These are phyloP conservation scores for Pseudomyrmex dendroicus DNA, from an alignment of 1,140 invertebrate genomes.

Conservation along the genomic window DNA sequence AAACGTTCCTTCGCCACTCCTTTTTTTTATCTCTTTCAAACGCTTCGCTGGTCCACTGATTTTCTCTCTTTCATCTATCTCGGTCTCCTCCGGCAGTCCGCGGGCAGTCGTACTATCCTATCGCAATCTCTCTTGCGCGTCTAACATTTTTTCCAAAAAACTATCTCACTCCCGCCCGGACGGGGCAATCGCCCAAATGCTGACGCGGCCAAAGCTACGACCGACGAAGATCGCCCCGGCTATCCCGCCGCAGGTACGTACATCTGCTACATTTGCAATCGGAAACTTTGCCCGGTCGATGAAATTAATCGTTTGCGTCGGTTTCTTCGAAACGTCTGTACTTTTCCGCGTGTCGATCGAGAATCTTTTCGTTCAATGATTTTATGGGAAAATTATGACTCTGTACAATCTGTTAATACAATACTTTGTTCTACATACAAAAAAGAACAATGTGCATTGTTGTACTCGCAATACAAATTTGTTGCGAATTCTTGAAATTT, in stretches of 20 bases:
- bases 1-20: slow-evolving; percentile 39
- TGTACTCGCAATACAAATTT: not conserved
- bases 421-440: too few relatives aligned
- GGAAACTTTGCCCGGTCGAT: slow-evolving; percentile 66
- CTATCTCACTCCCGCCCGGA: slow-evolving; percentile 68
- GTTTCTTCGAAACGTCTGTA: slow-evolving; percentile 3
- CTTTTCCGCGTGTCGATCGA: not conserved
- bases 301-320: slow-evolving; percentile 71
- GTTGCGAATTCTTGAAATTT: not conserved
- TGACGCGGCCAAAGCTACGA: slow-evolving; percentile 69
- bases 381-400: not conserved
- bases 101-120: slow-evolving; percentile 60
- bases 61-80: slow-evolving; percentile 38
- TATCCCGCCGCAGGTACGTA: slow-evolving; percentile 62
- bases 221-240: slow-evolving; percentile 55
- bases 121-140: slow-evolving; percentile 74
- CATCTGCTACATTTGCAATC: slow-evolving; percentile 77
- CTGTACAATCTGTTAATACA: not conserved
- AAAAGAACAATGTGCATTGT: not conserved
- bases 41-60: slow-evolving; percentile 14
- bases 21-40: slow-evolving; percentile 36
- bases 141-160: slow-evolving; percentile 77
- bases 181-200: slow-evolving; percentile 74
- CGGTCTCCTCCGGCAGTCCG: not conserved
- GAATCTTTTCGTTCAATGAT: not conserved